A percentile compares a stretch with the other conserved stretches of the same genome.
Evolutionary conservation across 2,888 invertebrate genomes (phyloP).

Genomic region (Pomacea canaliculata): DNA sequence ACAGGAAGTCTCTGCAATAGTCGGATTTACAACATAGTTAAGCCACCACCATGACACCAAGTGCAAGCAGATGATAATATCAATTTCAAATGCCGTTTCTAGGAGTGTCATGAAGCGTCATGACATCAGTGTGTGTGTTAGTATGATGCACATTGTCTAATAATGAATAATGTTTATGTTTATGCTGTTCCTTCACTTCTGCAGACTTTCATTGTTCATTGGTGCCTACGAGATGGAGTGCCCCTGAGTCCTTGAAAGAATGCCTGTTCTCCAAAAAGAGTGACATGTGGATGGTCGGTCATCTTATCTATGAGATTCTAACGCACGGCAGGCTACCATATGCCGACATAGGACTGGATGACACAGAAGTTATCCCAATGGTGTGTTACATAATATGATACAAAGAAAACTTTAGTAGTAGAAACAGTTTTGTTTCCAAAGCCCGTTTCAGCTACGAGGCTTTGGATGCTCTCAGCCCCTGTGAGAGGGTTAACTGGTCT

Average conservation of each 20-base stretch:
- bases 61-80: no score
- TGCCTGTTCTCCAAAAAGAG: slow-evolving; percentile 24
- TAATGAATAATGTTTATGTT: neutral
- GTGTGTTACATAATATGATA: neutral
- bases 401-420: no score
- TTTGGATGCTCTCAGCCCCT: no score
- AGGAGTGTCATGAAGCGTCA: no score
- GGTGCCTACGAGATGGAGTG: slow-evolving; percentile 34
- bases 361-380: slow-evolving; percentile 5
- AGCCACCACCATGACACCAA: no score
- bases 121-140: no score
- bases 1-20: no score
- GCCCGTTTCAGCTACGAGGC: no score
- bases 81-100: no score
- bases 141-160: neutral
- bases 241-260: slow-evolving; percentile 33
- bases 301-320: slow-evolving; percentile 36
- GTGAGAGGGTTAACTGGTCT: no score
- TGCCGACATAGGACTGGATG: slow-evolving; percentile 14
- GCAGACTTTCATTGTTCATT: slow-evolving; percentile 14
- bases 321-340: slow-evolving; percentile 37
- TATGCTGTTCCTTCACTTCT: neutral
- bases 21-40: no score
- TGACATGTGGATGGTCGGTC: slow-evolving; percentile 39
- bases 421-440: no score